Evolutionary conservation across 1,140 invertebrate genomes (phyloP), one percentile per base, ranked within the genome.

Genomic region (Leptinotarsa lineolata): DNA sequence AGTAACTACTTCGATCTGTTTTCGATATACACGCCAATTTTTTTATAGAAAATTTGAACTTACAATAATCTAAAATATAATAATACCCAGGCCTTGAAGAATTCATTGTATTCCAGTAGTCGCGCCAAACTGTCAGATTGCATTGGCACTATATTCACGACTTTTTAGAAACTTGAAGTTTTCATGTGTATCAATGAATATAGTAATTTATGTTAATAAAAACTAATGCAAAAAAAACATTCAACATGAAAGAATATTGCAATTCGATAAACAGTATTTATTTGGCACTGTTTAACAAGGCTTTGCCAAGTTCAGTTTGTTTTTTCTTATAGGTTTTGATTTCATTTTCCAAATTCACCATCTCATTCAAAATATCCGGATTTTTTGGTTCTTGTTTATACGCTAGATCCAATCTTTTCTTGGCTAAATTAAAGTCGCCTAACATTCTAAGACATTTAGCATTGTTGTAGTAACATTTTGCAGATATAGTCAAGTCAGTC

Each of bases 381-480:
- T 87, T 87, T 68, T 84, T 83, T 1, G 87, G 87, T 72, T 86
- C 84, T 30, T 86, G 68, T 77, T 84, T 84, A 21, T 85, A 72
- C 0, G 88, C 87, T 76, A 83, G 84, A 71, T 85, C 83, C 65
- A 88, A 85, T 74, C 84, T 84, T 64, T 74, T 80, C 44, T 85
- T 76, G 0, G 87, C 86, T 30, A 83, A 73, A 4, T 86, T 83
- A 72, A 82, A 84, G 65, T 86, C 87, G 12, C 88, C 87, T 45
- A 91, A 85, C 83, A 87, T 86, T 70, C 84, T 83, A 18, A 90
- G 78, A 21, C 89, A 89, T 76, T 87, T 88, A 0, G 87, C 89
- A 82, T 90, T 86, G 74, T 85, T 90, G 85, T 83, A 90, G 87
- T 67, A 88, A 70, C 74, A 86, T 88, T 88, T 92, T 84, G 80